Evolutionary conservation across 2,797 vertebrate species (phyloP).

Genomic region (Falco biarmicus): DNA sequence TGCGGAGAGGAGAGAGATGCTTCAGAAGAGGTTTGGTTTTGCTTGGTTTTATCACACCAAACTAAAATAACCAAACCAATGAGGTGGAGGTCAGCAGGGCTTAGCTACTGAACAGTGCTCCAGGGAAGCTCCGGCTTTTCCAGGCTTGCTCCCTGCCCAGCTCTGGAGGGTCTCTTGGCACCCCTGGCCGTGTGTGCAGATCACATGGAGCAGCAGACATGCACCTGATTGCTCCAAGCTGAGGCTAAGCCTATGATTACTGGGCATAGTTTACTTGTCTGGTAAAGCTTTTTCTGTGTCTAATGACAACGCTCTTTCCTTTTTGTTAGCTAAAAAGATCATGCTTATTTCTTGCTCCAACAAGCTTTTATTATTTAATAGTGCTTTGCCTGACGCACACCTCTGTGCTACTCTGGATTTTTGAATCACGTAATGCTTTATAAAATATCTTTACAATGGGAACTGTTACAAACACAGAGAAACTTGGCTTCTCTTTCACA

Average conservation of each 20-base stretch:
- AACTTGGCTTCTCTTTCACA: background rate
- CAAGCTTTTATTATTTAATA: background rate
- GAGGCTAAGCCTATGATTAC: background rate
- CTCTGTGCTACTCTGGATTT: background rate
- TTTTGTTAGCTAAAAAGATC: background rate
- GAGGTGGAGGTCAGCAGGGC: background rate
- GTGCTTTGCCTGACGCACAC: background rate
- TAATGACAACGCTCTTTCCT: background rate
- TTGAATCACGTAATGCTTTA: background rate
- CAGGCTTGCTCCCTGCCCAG: background rate
- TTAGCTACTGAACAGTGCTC: background rate
- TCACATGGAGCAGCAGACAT: background rate
- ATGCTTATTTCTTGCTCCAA: background rate
- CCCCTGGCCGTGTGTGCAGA: background rate
- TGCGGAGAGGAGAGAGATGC: slow-evolving; percentile 58
- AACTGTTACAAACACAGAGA: background rate
- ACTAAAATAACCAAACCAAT: background rate
- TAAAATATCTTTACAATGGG: background rate
- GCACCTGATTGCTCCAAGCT: background rate
- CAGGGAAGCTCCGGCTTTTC: background rate
- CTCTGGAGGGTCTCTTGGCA: background rate
- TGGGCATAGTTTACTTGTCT: background rate
- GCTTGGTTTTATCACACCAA: background rate
- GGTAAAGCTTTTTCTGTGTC: background rate
- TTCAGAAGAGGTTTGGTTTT: background rate